Conservation (phyloP, 2,113 vertebrate species). For the Stegastes partitus region DNA sequence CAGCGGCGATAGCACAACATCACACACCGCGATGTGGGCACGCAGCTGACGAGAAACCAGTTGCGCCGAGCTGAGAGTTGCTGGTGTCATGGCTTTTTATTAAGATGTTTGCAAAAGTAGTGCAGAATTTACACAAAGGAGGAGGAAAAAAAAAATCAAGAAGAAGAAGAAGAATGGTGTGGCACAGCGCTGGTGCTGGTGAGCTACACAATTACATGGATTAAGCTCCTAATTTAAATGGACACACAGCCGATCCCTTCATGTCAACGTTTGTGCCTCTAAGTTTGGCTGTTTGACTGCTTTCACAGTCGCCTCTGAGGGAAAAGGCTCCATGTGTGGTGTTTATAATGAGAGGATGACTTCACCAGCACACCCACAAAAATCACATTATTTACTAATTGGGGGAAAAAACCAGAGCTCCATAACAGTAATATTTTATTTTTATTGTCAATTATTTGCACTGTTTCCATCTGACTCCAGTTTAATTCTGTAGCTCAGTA, state of each 20-base stretch:
- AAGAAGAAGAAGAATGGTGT: neutral
- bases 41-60: conserved; percentile 23
- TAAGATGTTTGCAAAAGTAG: conserved; percentile 4
- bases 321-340: too few relatives aligned
- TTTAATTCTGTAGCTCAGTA: neutral
- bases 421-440: neutral
- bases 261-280: neutral
- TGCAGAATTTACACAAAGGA: conserved; percentile 33
- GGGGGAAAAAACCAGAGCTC: neutral
- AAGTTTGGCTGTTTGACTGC: neutral
- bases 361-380: too few relatives aligned
- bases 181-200: conserved; percentile 13
- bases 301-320: neutral
- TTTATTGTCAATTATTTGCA: neutral
- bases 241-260: conserved; percentile 4
- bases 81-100: neutral
- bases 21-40: neutral
- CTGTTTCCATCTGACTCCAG: neutral
- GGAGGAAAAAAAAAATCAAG: neutral
- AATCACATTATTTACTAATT: too few relatives aligned
- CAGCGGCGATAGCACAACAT: neutral
- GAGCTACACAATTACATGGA: conserved; percentile 17
- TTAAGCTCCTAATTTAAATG: conserved; percentile 33
- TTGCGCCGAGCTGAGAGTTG: conserved; percentile 24
- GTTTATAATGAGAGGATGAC: too few relatives aligned